A percentile compares a stretch with the other conserved stretches of the same genome.
Evolutionary conservation across 92 coral and sea anemone genomes (phyloP).

Genomic region (Palythoa heliodiscus): DNA sequence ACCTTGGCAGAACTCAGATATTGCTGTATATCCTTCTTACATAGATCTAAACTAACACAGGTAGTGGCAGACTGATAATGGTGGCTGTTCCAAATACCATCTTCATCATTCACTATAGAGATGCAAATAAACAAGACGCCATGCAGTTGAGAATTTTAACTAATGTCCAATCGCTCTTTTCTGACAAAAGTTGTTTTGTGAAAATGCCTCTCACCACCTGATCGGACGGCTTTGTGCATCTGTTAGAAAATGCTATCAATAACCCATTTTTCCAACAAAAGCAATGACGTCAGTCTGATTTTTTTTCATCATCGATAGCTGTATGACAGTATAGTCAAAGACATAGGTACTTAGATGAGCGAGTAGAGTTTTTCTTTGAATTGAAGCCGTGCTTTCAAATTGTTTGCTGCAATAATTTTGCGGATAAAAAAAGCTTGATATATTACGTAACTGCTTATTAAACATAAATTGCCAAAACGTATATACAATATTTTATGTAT

Average conservation of each 20-base stretch:
- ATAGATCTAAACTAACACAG: constrained; percentile 18
- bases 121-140: constrained; percentile 14
- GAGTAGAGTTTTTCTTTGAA: no score
- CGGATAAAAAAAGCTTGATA: no score
- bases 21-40: constrained; percentile 44
- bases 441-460: no score
- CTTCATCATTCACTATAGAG: background rate
- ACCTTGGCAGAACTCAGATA: constrained; percentile 41
- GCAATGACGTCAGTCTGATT: constrained; percentile 2
- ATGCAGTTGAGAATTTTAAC: background rate
- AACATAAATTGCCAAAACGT: no score
- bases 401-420: no score
- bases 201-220: background rate
- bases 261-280: background rate
- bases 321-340: no score
- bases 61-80: background rate
- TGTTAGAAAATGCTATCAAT: background rate
- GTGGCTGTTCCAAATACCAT: background rate
- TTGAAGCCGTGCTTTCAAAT: no score
- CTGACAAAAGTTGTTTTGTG: background rate
- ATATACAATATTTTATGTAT: no score
- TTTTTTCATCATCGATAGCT: background rate
- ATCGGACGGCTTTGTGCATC: constrained; percentile 5
- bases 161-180: background rate
- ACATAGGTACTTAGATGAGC: no score